Base-by-base conservation (phyloP, 1,140 invertebrate genomes). In the Achroia grisella region DNA sequence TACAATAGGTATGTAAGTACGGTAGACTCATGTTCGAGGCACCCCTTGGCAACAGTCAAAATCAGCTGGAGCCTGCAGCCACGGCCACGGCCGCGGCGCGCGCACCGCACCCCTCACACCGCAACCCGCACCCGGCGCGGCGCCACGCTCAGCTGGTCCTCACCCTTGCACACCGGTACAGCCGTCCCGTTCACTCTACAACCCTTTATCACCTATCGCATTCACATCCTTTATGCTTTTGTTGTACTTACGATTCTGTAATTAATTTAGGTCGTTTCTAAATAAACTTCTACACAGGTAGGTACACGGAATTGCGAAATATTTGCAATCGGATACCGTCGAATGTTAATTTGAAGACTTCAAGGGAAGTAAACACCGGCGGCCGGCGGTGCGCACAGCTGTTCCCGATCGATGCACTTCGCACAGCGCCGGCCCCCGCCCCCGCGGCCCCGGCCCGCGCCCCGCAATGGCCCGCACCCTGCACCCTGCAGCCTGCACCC, bases 31-130 rank as follows among this genome's bases (percentile, higher is more conserved):
- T n/a, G n/a, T n/a, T n/a, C 39, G 31, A 15, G 13, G 10, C 14
- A 27, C 50, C 52, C 47, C 56, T 42, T 64, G 42, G 53, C 54
- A 64, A 64, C 61, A 64, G 61, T 61, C 51, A 55, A 41, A 55
- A 57, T 56, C 61, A 60, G 61, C 61, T 60, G 61, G 13, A n/a
- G 17, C n/a, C n/a, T n/a, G n/a, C n/a, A n/a, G n/a, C 17, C 17
- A 23, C 6, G 17, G 6, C 17, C 17, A 23, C 17, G 17, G 17
- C 17, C 6, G 17, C 6, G 2, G 17, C 17, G 17, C 42, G 39
- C 46, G 17, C 36, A 34, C 35, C 30, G 6, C 42, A 8, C 34
- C 14, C 32, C 33, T 35, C 29, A 5, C 11, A 12, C 28, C 29
- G 23, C 34, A 10, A 39, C 10, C 10, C 37, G 29, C 29, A 10